Percentiles rank a stretch among this genome's conserved stretches.
Evolutionary conservation across 2,888 invertebrate genomes (phyloP).

Genomic region (Hydrotaea diabolus): DNA sequence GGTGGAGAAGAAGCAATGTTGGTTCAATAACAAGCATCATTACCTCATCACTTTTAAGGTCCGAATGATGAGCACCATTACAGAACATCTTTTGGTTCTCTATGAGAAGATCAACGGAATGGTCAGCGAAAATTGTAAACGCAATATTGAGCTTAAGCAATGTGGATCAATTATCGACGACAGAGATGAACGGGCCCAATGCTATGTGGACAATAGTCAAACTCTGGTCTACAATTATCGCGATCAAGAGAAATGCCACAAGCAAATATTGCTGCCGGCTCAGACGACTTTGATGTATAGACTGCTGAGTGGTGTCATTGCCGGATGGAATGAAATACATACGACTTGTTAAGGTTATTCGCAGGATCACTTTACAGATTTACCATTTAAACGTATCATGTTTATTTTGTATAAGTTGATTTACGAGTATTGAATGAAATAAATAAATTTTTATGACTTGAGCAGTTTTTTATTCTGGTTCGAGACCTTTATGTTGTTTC

Average conservation of each 20-base stretch:
- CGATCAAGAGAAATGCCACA: background rate
- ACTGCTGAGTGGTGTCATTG: background rate
- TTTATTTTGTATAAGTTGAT: too few relatives aligned
- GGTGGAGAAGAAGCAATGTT: background rate
- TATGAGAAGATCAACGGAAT: background rate
- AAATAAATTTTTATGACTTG: too few relatives aligned
- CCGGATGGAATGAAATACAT: slow-evolving; percentile 5
- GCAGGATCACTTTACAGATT: too few relatives aligned
- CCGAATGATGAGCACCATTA: background rate
- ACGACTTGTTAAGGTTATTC: background rate
- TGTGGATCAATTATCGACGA: background rate
- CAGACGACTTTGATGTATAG: background rate
- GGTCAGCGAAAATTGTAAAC: background rate
- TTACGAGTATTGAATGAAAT: too few relatives aligned
- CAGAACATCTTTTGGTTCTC: background rate
- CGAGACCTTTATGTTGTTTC: too few relatives aligned
- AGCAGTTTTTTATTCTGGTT: too few relatives aligned
- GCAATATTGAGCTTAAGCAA: background rate
- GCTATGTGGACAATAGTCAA: background rate
- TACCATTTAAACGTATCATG: too few relatives aligned
- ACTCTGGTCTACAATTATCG: background rate
- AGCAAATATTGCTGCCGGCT: background rate
- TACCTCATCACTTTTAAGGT: background rate
- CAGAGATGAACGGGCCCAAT: background rate
- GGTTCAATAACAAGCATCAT: background rate